These are phyloP conservation scores for Sciurus niger DNA, from an alignment of 2,113 vertebrate genomes.

Conservation along the genomic window DNA sequence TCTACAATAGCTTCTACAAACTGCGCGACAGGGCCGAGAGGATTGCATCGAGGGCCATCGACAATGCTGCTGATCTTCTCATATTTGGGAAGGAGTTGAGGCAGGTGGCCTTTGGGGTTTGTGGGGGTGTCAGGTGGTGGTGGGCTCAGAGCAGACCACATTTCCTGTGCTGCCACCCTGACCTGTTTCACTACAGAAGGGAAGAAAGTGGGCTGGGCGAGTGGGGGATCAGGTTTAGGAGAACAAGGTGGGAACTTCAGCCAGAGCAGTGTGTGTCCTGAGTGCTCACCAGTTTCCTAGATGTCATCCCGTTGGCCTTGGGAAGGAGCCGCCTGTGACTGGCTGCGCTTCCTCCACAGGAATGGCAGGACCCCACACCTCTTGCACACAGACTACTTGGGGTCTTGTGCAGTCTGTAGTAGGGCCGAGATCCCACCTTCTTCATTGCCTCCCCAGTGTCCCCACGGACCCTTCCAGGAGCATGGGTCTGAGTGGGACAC, in stretches of 20 bases:
- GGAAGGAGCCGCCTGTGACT: background rate
- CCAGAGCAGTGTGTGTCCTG: accelerated
- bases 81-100: slow-evolving; percentile 97
- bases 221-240: background rate
- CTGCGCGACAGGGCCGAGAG: slow-evolving; percentile 95
- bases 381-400: accelerated
- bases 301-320: too few relatives aligned
- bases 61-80: slow-evolving; percentile 95
- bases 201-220: background rate
- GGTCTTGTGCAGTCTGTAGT: background rate
- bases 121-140: accelerated
- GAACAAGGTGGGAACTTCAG: background rate
- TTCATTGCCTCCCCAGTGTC: accelerated
- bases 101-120: slow-evolving; percentile 81
- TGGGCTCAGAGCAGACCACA: accelerated
- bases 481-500: background rate
- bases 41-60: slow-evolving; percentile 94
- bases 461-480: background rate
- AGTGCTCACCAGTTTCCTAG: too few relatives aligned
- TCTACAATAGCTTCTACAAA: slow-evolving; percentile 96
- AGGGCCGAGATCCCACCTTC: too few relatives aligned
- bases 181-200: background rate
- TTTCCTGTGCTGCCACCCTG: background rate
- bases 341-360: accelerated
- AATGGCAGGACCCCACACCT: background rate